phyloP scores from a whole-genome alignment of 2,797 vertebrate genomes.

The Rhincodon typus region DNA sequence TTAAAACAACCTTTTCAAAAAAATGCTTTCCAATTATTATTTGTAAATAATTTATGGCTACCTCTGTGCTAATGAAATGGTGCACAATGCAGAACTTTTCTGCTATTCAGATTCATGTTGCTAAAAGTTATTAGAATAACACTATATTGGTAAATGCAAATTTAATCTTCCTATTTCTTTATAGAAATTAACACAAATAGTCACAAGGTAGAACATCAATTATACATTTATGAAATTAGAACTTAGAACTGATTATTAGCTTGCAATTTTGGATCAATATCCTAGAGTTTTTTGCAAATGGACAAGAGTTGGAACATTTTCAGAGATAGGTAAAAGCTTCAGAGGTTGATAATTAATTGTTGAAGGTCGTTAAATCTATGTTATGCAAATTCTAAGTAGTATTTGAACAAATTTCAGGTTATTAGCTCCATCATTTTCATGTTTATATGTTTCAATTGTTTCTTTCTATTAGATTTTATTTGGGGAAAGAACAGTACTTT shows the following conservation, averaged over 20 bases:
- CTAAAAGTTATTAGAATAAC: background rate
- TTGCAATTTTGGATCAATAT: background rate
- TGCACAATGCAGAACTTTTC: background rate
- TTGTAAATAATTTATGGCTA: background rate
- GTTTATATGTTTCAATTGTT: background rate
- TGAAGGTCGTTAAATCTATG: background rate
- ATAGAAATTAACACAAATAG: too few species aligned
- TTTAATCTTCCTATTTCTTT: background rate
- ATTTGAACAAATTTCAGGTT: background rate
- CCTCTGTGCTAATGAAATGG: background rate
- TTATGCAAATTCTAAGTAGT: background rate
- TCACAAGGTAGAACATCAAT: background rate
- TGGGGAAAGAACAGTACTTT: background rate
- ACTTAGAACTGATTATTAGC: background rate
- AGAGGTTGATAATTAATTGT: background rate
- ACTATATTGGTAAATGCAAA: background rate
- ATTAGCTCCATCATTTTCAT: background rate
- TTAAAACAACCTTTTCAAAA: background rate
- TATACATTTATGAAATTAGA: background rate
- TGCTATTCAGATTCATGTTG: background rate
- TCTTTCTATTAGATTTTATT: background rate
- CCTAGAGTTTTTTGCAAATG: background rate
- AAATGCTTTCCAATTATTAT: background rate
- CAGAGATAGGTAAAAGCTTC: background rate
- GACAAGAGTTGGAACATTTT: background rate